Base-by-base conservation (phyloP, 2,113 vertebrate species). In the Rattus rattus region DNA sequence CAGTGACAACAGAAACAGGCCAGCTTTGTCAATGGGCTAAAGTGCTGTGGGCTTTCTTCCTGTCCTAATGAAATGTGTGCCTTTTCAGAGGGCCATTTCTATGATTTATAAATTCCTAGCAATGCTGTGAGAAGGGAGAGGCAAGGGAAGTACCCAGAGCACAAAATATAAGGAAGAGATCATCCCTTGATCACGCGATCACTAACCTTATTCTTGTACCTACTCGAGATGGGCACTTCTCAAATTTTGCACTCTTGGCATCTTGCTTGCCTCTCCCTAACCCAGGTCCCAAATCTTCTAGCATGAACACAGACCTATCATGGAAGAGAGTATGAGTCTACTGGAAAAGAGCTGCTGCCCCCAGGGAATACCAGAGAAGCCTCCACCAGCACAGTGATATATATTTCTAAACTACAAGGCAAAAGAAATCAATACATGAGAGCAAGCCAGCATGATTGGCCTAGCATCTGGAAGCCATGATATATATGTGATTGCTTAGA, bases 31-130 rank as follows among this genome's bases (percentile, higher is more conserved):
- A 95, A 90, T 33, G 65, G 54, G 19, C 47, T 91, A 83, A 84
- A 94, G 43, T 87, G 95, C 63, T 63, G 20, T 75, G 63, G 79
- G 67, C 72, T 95, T 39, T 70, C 76, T 94, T 54, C 81, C 85
- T 70, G 26, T 96, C 73, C 93, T 92, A 84, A 96, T 94, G 91
- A 97, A 96, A 95, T 92, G 91, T 79, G 24, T 73, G 77, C 73
- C 73, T 93, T 92, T 96, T 93, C 73, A 77, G 90, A 88, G 79
- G 59, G 52, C 87, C 47, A 65, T 89, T 97, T 96, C 92, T 96
- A 36, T 77, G 49, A 96, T 69, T 90, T 72, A 91, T 65, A 96
- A 70, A 95, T 94, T 93, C 65, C 67, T 49, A 70, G 69, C 39
- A 95, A 93, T 52, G 12, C 80, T 85, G 65, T 59, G 16, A 96